Base-by-base conservation (phyloP, 2,888 invertebrate genomes). In the Oscheius sp. region DNA sequence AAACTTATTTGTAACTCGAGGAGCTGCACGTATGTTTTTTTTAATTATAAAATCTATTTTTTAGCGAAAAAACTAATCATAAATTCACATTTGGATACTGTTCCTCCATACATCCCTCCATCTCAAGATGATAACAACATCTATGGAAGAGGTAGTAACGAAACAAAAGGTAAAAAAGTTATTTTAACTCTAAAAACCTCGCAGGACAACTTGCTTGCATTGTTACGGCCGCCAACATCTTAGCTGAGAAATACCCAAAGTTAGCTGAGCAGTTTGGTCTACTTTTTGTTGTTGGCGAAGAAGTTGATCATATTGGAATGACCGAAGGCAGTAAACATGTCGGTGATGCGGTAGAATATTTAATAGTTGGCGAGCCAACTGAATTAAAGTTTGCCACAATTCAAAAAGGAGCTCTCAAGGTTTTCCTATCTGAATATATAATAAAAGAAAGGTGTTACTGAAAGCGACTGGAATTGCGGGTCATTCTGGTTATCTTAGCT, bases 41-140 rank as follows among this genome's bases (percentile, higher is more conserved):
- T 22, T 2, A 4, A 6, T 14, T 8, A 14, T 3, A 33, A 12
- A 6, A n/a, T 2, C 9, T 17, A 1, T 6, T 9, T 26, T 33
- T 3, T 20, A 54, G 54, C 54, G 17, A 54, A 32, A 54, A 5
- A 73, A 59, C 67, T 84, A 57, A 65, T 84, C 30, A 72, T 82
- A 59, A 84, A 84, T 71, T 78, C 81, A 20, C 85, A 85, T 71
- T 47, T 85, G 67, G 85, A 85, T 71, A 85, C 85, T 2, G 85
- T 85, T 12, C 85, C 85, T 8, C 84, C 84, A 9, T 85, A 75
- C 68, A 75, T 85, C 59, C 74, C 77, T n/a, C 83, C 81, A 24
- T 73, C 70, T 30, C 65, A 72, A 30, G 76, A 74, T n/a, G 78
- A 72, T 6, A 69, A 68, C 41, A 77, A 76, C 51, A 78, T 83